Evolutionary conservation across 2,888 invertebrate species (phyloP), one percentile per base, ranked within the genome.

Genomic region (Drosophila pullipes): DNA sequence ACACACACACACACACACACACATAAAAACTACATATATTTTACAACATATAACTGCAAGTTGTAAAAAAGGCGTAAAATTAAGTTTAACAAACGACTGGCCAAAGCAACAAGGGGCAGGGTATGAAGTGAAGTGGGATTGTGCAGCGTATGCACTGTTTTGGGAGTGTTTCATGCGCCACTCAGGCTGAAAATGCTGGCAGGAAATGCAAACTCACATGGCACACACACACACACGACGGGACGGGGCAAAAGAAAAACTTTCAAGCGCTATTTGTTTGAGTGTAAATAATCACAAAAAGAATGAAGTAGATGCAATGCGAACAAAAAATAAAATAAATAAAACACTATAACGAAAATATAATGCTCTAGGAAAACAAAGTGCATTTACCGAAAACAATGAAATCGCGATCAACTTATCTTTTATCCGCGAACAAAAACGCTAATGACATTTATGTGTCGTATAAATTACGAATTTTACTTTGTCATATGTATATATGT

Each of bases 61-160:
- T 86, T 86, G 89, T 88, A 86, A 86, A 86, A 86, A 86, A 77
- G 89, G 89, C 86, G 89, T 86, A 89, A 89, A 87, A 89, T 89
- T 84, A 84, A 89, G 85, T 86, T 88, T 85, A 85, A 86, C 89
- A 86, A 86, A 88, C 85, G 76, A 74, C 62, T 76, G 67, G 66
- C 55, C 47, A 55, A 67, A 67, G 62, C 53, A 55, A 28, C 37
- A 55, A 28, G 55, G 35, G 41, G 11, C 16, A 25, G 28, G 47
- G 47, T 9, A 47, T 4, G 47, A 25, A 28, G 53, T 49, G 4
- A 39, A 52, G 44, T 9, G 39, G 59, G 59, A 60, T 47, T 16
- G 58, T 49, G 62, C 44, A 22, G 60, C 37, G 49, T 18, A 33
- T 49, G 41, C 60, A 60, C 53, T 53, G 74, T 57, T 62, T 62